These are phyloP conservation scores for Cacoxenus indagator DNA, from an alignment of 2,888 invertebrate genomes.

Conservation along the genomic window DNA sequence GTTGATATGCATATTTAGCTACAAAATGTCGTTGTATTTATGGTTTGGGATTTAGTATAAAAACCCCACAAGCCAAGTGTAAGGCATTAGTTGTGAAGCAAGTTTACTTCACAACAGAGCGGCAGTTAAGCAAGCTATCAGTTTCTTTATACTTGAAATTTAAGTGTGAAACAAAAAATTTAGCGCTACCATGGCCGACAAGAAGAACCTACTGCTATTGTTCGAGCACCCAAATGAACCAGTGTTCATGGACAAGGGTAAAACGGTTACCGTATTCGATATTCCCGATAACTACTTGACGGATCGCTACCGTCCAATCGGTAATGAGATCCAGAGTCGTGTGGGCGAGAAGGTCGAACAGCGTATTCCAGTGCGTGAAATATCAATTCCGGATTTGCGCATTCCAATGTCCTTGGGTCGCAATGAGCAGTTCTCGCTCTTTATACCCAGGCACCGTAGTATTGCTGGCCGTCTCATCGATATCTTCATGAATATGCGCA, in stretches of 20 bases:
- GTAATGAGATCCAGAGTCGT: conserved; percentile 73
- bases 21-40: too few species aligned
- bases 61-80: conserved; percentile 18
- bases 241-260: conserved; percentile 82
- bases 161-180: neutral
- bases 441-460: conserved; percentile 78
- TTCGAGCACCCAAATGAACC: conserved; percentile 85
- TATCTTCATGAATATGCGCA: conserved; percentile 80
- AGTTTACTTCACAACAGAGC: conserved; percentile 24
- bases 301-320: conserved; percentile 72
- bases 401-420: conserved; percentile 76
- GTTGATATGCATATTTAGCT: too few species aligned
- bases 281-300: conserved; percentile 76
- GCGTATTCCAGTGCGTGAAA: conserved; percentile 74
- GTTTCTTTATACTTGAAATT: neutral
- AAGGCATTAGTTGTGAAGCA: conserved; percentile 46
- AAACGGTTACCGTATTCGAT: conserved; percentile 75
- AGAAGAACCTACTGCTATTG: conserved; percentile 76
- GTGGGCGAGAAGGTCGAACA: conserved; percentile 73
- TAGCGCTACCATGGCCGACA: conserved; percentile 65
- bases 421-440: conserved; percentile 79
- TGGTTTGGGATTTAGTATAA: conserved; percentile 42
- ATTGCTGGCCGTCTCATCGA: conserved; percentile 79
- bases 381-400: conserved; percentile 76
- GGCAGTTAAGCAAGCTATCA: neutral